Evolutionary conservation across 1,140 invertebrate species (phyloP), one percentile per base, ranked within the genome.

Genomic region (Drosophila equinoxialis): DNA sequence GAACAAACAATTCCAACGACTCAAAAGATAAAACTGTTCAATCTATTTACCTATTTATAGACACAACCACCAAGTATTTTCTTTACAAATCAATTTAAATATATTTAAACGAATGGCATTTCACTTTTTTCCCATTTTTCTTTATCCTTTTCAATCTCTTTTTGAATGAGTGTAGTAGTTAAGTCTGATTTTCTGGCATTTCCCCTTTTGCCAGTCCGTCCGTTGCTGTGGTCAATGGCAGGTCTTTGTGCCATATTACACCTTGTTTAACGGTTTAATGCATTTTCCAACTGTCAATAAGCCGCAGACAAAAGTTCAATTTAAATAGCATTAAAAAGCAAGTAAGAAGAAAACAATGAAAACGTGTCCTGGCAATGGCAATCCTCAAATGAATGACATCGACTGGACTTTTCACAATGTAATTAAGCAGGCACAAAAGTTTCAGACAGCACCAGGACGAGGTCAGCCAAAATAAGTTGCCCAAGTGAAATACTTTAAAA

Each of bases 261-360:
- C 67, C 57, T 65, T 74, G 66, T 63, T 73, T 68, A 81, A 55
- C 51, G 54, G 37, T 81, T 66, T 60, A 81, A 70, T 78, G 64
- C 74, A 77, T 77, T 51, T 51, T 76, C 30, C 69, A 63, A 37
- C 68, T 69, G 64, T 65, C 79, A 73, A 75, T 74, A 71, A 72
- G 65, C 66, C 77, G 62, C 62, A 80, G 75, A 73, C 67, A 68
- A 81, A 77, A 80, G 81, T 70, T 65, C 74, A 74, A 81, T 81
- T 75, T 76, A 71, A 78, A 67, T 68, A 79, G 65, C 57, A 78
- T 77, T 70, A 79, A 78, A 51, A 51, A 51, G 67, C 67, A 55
- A 45, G 42, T 17, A 62, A 69, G 66, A 55, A 59, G 10, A 66
- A 64, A 33, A 72, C 72, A 69, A 65, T 64, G 60, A 69, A 69